These are phyloP conservation scores for Rhinichthys osculus DNA, from an alignment of 2,797 vertebrate genomes.

Conservation along the genomic window DNA sequence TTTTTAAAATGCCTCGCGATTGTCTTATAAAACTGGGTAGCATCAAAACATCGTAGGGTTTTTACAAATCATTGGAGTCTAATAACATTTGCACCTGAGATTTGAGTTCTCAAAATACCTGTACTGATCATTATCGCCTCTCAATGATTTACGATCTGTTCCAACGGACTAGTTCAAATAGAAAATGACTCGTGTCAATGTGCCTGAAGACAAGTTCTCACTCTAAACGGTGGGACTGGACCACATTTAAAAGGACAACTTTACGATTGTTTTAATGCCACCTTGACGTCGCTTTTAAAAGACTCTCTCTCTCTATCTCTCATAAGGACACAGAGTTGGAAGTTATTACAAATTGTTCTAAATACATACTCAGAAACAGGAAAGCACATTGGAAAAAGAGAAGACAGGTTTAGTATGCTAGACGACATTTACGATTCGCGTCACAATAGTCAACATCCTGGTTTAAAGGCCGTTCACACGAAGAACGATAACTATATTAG, in stretches of 20 bases:
- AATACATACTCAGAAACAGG: slow-evolving; percentile 54
- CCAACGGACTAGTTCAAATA: slow-evolving; percentile 47
- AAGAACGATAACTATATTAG: neutral
- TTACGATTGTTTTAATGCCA: slow-evolving; percentile 57
- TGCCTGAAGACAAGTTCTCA: slow-evolving; percentile 50
- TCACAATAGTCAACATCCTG: slow-evolving; percentile 12
- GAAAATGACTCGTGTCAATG: slow-evolving; percentile 38
- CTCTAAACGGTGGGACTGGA: slow-evolving; percentile 13
- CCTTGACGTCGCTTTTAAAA: slow-evolving; percentile 41
- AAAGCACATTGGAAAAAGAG: slow-evolving; percentile 59
- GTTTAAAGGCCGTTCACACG: neutral
- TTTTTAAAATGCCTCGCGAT: slow-evolving; percentile 41
- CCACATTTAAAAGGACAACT: slow-evolving; percentile 46
- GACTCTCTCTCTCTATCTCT: slow-evolving; percentile 25
- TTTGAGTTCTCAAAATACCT: slow-evolving; percentile 68
- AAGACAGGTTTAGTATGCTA: slow-evolving; percentile 53
- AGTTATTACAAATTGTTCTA: slow-evolving; percentile 58
- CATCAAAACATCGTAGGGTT: slow-evolving; percentile 49
- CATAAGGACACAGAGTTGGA: slow-evolving; percentile 50
- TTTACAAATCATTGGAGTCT: slow-evolving; percentile 57
- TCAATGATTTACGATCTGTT: slow-evolving; percentile 8
- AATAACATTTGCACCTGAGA: slow-evolving; percentile 79
- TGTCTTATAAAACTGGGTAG: slow-evolving; percentile 46
- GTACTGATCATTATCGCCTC: slow-evolving; percentile 50
- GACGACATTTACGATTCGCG: slow-evolving; percentile 55